phyloP scores from a whole-genome alignment of 2,888 invertebrate species.

The Orthosia gothica region DNA sequence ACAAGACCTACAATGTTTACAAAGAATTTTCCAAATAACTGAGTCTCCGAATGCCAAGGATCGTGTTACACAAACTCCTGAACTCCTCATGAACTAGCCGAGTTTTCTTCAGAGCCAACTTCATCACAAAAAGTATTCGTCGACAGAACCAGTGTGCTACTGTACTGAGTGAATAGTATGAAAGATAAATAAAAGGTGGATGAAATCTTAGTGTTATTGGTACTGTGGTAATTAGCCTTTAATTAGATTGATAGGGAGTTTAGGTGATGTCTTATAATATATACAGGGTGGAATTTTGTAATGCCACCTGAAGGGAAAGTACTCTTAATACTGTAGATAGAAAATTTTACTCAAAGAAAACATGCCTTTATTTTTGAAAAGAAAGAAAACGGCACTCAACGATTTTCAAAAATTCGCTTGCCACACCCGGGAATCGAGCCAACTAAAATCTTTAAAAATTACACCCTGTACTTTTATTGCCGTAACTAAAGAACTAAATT shows the following conservation, averaged over 20 bases:
- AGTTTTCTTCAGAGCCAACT: constrained; percentile 21
- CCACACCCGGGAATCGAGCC: no score
- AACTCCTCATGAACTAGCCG: constrained; percentile 21
- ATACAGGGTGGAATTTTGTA: no score
- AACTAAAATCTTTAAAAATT: no score
- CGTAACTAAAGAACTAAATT: no score
- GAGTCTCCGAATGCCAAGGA: constrained; percentile 27
- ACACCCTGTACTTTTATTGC: no score
- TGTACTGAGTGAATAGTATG: constrained; percentile 10
- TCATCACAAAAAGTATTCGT: constrained; percentile 55
- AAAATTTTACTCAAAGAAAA: no score
- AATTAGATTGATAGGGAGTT: not conserved
- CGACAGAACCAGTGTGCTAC: constrained; percentile 12
- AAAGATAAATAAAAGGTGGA: constrained; percentile 25
- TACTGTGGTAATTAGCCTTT: not conserved
- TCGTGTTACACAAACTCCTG: constrained; percentile 23
- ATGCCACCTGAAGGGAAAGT: no score
- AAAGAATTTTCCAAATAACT: constrained; percentile 36
- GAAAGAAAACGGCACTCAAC: no score
- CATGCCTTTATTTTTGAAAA: no score
- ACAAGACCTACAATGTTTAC: constrained; percentile 33
- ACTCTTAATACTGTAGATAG: no score
- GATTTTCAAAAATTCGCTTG: no score
- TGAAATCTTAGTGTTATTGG: not conserved
- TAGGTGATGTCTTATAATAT: no score